Percentiles rank a stretch among this genome's conserved stretches.
Conservation (phyloP, 2,888 invertebrate genomes). For the Meiosimyza decipiens region DNA sequence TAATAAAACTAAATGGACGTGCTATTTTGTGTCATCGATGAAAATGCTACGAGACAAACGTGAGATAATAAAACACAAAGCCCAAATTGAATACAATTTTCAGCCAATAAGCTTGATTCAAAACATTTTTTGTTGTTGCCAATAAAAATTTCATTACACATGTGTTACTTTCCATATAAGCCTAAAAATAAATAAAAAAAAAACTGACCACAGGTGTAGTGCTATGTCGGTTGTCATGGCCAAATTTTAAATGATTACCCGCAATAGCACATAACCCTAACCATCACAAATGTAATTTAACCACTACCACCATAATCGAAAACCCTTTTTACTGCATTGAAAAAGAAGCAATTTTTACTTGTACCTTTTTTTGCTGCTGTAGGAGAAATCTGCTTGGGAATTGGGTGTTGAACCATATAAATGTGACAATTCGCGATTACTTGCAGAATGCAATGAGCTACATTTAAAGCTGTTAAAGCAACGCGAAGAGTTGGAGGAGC, state of each 20-base stretch:
- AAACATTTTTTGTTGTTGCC: too few relatives aligned
- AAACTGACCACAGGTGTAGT: constrained; percentile 20
- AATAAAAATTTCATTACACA: neutral
- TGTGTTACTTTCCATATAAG: neutral
- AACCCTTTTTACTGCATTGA: neutral
- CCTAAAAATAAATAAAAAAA: neutral
- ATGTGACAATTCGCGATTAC: constrained; percentile 81
- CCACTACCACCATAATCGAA: neutral
- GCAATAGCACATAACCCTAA: constrained; percentile 1
- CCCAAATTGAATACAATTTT: too few relatives aligned
- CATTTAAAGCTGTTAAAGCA: constrained; percentile 75
- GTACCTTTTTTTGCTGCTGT: constrained; percentile 48
- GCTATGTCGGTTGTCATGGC: constrained; percentile 33
- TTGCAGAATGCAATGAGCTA: constrained; percentile 80
- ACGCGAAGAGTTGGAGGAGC: constrained; percentile 74
- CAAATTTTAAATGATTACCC: constrained; percentile 18
- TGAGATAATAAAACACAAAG: too few relatives aligned
- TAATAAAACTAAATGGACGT: too few relatives aligned
- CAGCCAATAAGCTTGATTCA: too few relatives aligned
- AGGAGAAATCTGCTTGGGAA: constrained; percentile 78
- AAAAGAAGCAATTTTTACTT: neutral
- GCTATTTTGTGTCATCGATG: too few relatives aligned
- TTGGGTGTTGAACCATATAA: constrained; percentile 82
- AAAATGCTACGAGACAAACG: too few relatives aligned
- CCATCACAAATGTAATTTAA: neutral